Base-by-base conservation (phyloP, 2,888 invertebrate genomes). In the Drosophila mimetica region DNA sequence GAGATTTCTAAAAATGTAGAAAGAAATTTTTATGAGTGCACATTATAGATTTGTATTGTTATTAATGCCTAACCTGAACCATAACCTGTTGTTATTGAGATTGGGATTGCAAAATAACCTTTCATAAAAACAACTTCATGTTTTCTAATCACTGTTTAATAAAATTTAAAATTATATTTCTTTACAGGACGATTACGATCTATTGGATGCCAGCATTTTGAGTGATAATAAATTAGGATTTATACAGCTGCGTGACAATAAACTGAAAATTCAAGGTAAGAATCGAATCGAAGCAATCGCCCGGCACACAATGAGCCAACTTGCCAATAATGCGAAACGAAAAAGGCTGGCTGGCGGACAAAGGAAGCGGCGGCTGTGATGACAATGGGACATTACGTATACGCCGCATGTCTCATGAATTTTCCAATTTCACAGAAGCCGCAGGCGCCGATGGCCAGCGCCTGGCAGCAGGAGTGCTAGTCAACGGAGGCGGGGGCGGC, bases 161-260 rank as follows among this genome's bases (percentile, higher is more conserved):
- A 22, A 13, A 32, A 32, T 32, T 5, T 34, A 4, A 13, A 11
- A 13, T 2, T n/a, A 5, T 6, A 34, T 14, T 51, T 20, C 6
- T 0, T 88, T 87, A 13, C 80, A 91, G 91, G 92, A 92, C 42
- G 92, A 92, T 77, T 92, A 92, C 67, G 91, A 91, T 82, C 86
- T 91, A 28, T 74, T 89, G 64, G 92, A 91, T 74, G 90, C 88
- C 71, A 90, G 89, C 77, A 76, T 92, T 78, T 75, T 91, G 83
- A 89, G 89, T 88, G 91, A 91, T 90, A 91, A 89, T 90, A 91
- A 92, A 87, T 88, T 92, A 83, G 91, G 90, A 83, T 90, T 91
- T 83, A 88, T 91, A 81, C 91, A 91, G 78, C 90, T 91, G 86
- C 91, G 89, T 77, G 91, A 91, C 89, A 91, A 91, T 90, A 91